Conservation (phyloP, 2,888 invertebrate species). For the Apamea crenata region DNA sequence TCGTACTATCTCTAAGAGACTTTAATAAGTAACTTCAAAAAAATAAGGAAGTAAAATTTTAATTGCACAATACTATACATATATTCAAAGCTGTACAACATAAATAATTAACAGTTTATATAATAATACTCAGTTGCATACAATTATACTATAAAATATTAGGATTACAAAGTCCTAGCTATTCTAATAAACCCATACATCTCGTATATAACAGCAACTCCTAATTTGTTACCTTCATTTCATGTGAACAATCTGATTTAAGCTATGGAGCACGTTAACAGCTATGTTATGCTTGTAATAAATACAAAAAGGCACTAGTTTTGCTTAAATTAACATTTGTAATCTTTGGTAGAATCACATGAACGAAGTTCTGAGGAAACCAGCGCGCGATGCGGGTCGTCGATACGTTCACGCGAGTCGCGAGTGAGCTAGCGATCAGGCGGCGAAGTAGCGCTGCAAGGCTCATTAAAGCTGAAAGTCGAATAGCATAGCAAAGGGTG, state of each 20-base stretch:
- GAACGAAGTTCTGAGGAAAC: slow-evolving; percentile 39
- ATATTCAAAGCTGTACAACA: slow-evolving; percentile 71
- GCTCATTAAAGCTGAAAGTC: slow-evolving; percentile 34
- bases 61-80: slow-evolving; percentile 73
- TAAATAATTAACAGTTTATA: slow-evolving; percentile 64
- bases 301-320: slow-evolving; percentile 65
- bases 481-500: slow-evolving; percentile 5
- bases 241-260: slow-evolving; percentile 52
- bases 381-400: slow-evolving; percentile 6
- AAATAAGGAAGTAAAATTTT: slow-evolving; percentile 69
- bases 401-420: neutral
- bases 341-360: slow-evolving; percentile 68
- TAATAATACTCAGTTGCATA: slow-evolving; percentile 64
- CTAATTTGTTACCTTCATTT: slow-evolving; percentile 39
- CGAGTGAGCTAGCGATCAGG: neutral
- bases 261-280: slow-evolving; percentile 51
- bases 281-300: slow-evolving; percentile 55
- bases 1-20: slow-evolving; percentile 66
- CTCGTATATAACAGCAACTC: slow-evolving; percentile 34
- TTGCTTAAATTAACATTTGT: slow-evolving; percentile 63
- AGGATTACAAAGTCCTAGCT: slow-evolving; percentile 54
- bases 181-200: slow-evolving; percentile 45
- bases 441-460: slow-evolving; percentile 5
- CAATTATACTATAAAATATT: slow-evolving; percentile 47
- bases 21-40: slow-evolving; percentile 71